These are phyloP conservation scores for Tolmerus cingulatus DNA, from an alignment of 2,888 invertebrate genomes.

Conservation along the genomic window DNA sequence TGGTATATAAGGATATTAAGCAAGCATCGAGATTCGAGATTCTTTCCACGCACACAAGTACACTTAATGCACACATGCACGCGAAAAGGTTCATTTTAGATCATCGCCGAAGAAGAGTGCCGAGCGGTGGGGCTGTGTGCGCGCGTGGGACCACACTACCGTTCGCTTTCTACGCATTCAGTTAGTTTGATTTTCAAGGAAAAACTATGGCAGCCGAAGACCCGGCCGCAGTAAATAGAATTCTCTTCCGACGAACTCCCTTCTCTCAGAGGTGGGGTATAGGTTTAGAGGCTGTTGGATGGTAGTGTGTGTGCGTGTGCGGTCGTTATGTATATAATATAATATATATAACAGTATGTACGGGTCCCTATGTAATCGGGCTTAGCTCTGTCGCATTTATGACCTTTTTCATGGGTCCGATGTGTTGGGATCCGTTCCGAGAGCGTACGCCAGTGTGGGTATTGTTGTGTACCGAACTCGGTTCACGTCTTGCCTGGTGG, in stretches of 20 bases:
- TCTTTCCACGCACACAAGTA: background rate
- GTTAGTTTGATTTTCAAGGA: slow-evolving; percentile 25
- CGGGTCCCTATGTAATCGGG: background rate
- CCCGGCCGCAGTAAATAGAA: background rate
- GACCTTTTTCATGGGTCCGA: background rate
- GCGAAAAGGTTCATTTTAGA: background rate
- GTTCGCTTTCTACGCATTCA: slow-evolving; percentile 19
- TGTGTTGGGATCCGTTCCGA: background rate
- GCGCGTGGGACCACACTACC: background rate
- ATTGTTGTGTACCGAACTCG: background rate
- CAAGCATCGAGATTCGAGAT: background rate
- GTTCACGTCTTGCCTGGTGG: slow-evolving; percentile 25
- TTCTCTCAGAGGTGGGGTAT: slow-evolving; percentile 19
- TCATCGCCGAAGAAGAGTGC: background rate
- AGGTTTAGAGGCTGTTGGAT: background rate
- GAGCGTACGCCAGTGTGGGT: background rate
- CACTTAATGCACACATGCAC: too few species aligned
- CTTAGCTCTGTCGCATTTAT: slow-evolving; percentile 20
- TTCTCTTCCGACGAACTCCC: slow-evolving; percentile 34
- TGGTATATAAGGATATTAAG: background rate
- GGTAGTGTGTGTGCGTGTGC: background rate
- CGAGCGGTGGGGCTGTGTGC: background rate
- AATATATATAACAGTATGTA: too few species aligned
- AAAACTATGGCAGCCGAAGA: slow-evolving; percentile 20
- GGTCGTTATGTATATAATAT: too few species aligned